Conservation (phyloP, 2,113 vertebrate genomes). For the Camelus dromedarius region DNA sequence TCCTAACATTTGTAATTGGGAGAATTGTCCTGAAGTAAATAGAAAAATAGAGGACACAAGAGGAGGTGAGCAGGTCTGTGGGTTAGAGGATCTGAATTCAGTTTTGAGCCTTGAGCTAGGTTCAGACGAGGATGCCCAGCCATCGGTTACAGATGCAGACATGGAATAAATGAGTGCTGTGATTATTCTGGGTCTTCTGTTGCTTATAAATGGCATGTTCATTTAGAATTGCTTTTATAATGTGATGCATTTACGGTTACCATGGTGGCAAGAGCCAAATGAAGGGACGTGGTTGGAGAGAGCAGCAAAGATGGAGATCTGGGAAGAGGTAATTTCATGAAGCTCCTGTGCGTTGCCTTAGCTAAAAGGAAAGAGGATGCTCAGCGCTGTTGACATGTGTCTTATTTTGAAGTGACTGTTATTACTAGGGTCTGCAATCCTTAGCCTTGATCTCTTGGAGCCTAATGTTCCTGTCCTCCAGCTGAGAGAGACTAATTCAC, state of each 20-base stretch:
- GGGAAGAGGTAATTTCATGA: background rate
- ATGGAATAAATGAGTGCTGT: background rate
- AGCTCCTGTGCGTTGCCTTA: constrained; percentile 57
- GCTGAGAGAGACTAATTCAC: constrained; percentile 90
- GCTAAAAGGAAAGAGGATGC: constrained; percentile 77
- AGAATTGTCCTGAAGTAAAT: background rate
- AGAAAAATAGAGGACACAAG: background rate
- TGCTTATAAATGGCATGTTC: constrained; percentile 9
- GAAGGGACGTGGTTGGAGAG: constrained; percentile 28
- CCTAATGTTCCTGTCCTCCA: constrained; percentile 89
- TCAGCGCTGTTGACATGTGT: constrained; percentile 75
- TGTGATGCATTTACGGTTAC: constrained; percentile 58
- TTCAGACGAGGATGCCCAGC: background rate
- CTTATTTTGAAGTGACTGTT: constrained; percentile 83
- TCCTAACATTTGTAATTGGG: background rate
- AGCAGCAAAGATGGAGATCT: constrained; percentile 46
- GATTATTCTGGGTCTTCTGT: background rate
- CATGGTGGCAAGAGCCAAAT: constrained; percentile 60
- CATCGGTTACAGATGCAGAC: background rate
- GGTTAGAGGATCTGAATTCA: background rate
- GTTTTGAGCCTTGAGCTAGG: background rate
- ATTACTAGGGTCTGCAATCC: constrained; percentile 82
- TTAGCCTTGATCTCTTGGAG: constrained; percentile 86
- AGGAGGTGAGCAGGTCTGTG: background rate
- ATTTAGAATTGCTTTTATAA: constrained; percentile 50